phyloP scores from a whole-genome alignment of 2,113 vertebrate species.

The Dicrurus megarhynchus region DNA sequence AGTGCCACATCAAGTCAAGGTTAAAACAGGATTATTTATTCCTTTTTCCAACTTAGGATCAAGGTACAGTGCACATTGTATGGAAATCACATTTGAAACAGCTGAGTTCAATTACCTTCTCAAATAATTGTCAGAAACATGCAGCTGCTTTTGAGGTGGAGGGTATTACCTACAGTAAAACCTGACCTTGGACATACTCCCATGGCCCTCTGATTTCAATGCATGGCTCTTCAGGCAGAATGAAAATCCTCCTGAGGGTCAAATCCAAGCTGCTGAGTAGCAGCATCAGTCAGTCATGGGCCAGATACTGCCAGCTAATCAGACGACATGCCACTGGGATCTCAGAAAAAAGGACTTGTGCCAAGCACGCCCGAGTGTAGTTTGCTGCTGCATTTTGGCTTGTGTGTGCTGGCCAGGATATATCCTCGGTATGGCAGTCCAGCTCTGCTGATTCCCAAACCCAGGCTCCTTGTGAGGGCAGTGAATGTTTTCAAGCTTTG shows the following conservation, averaged over 20 bases:
- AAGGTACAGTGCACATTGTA: constrained; percentile 16
- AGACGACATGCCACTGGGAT: not conserved
- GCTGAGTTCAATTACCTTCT: constrained; percentile 35
- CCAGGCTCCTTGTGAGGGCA: not conserved
- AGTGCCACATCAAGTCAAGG: not conserved
- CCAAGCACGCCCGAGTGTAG: not conserved
- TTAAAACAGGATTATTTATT: not conserved
- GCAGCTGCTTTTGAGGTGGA: not conserved
- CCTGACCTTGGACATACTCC: not conserved
- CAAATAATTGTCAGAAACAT: constrained; percentile 13
- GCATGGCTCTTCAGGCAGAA: not conserved
- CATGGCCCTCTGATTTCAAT: not conserved
- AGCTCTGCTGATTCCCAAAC: not conserved
- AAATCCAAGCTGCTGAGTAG: constrained; percentile 23
- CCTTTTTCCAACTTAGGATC: constrained; percentile 16
- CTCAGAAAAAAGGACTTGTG: not conserved
- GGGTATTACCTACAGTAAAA: constrained; percentile 12
- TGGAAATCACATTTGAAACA: constrained; percentile 47
- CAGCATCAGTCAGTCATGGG: not conserved
- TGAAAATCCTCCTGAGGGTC: constrained; percentile 10
- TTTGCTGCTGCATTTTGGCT: not conserved
- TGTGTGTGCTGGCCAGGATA: not conserved
- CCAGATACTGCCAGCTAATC: not conserved
- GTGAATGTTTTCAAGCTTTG: not conserved
- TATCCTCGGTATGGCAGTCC: not conserved